Evolutionary conservation across 2,888 invertebrate species (phyloP), one percentile per base, ranked within the genome.

Genomic region (Drosophila melanosoma): DNA sequence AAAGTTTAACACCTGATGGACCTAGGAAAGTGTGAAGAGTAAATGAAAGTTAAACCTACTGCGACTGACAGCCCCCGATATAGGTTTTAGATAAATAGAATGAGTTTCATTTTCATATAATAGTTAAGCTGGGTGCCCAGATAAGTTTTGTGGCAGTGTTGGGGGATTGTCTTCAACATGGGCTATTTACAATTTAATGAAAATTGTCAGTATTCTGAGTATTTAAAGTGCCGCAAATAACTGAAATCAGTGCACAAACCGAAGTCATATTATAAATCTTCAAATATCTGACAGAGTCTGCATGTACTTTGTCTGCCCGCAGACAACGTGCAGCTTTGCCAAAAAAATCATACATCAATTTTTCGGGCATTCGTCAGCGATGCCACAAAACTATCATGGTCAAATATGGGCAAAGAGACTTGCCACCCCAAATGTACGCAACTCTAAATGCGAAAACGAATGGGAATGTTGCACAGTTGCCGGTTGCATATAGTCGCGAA

Each of bases 281-380:
- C 63, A 64, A 52, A 69, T 75, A 75, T 74, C 68, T 69, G 81
- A 77, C 78, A 77, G 65, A 40, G 53, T 63, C 51, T 38, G 69
- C 66, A 45, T 67, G 79, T 53, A 66, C 62, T 69, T 58, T 69
- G 58, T 68, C 40, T 53, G 45, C 36, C 63, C 45, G 38, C 48
- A 51, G 48, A 23, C 23, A 17, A 61, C 35, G 56, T 40, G 36
- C 73, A 61, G 63, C 42, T 68, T 58, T 59, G 64, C 35, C 66
- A 75, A 82, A 85, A 85, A 49, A 38, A 85, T 77, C 89, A 88
- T 88, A 83, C 83, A 88, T 85, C 89, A 88, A 88, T 88, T 85
- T 85, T 85, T 54, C 74, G 61, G 38, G 74, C 87, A 86, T 86
- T 88, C 84, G 83, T 88, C 88, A 83, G 81, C 70, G 63, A 68